Base-by-base conservation (phyloP, 2,113 vertebrate genomes). In the Cyanoramphus novaezelandiae region DNA sequence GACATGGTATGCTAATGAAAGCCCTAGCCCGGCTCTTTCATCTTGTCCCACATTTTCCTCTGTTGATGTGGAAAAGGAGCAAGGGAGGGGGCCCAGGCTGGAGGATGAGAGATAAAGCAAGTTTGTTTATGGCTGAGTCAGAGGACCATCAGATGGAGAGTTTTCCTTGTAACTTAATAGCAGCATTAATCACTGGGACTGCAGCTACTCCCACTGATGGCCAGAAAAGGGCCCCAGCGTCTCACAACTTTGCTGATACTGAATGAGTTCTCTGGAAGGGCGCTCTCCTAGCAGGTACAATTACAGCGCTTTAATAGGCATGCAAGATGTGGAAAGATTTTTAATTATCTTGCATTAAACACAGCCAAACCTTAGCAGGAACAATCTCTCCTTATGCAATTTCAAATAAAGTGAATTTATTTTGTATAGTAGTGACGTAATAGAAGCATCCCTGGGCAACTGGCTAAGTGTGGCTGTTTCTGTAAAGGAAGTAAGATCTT, bases 101-200 rank as follows among this genome's bases (percentile, higher is more conserved):
- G n/a, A 68, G 82, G 44, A 68, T 11, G 35, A 87, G 75, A 95
- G 96, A 97, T 92, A 96, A 94, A 86, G 63, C 43, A 64, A 47
- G 52, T 89, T 89, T 82, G 37, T 63, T 91, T 86, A 67, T 7
- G 29, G 57, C 50, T 97, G 95, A 97, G 93, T 97, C 97, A 93
- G 82, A 96, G 91, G 80, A 88, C 94, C 86, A 81, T n/a, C 88
- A 85, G 76, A 59, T 93, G 89, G 59, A 91, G 82, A 65, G 35
- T 92, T 87, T 96, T 90, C 21, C 74, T 72, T 75, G 91, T 47
- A 82, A 68, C 27, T 85, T 91, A 90, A 67, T 60, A 78, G 87
- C 82, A 44, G 44, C n/a, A 44, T 95, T 90, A 94, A 81, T 97
- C 96, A 93, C 64, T 33, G 25, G 59, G 19, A 23, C 59, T 91